Evolutionary conservation across 2,113 vertebrate genomes (phyloP).

Genomic region (Columbina picui): DNA sequence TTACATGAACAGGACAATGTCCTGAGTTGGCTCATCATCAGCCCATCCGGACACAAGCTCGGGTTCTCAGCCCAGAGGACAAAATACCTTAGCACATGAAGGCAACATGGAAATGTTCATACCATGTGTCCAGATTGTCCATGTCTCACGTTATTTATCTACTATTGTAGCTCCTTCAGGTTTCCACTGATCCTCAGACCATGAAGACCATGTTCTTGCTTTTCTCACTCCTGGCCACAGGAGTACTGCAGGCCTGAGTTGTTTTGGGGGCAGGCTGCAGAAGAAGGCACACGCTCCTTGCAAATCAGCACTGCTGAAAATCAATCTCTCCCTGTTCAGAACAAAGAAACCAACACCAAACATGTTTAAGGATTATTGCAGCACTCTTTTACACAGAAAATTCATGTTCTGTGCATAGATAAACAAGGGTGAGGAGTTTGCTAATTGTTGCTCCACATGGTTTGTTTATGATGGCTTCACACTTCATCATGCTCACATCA

Average conservation of each 20-base stretch:
- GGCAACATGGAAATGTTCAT: neutral
- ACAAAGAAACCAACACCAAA: neutral
- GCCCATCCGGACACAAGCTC: neutral
- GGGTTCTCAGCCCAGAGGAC: neutral
- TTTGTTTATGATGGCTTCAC: neutral
- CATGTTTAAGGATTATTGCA: neutral
- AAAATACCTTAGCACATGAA: neutral
- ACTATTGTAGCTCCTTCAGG: neutral
- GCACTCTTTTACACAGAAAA: neutral
- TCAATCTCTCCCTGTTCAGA: neutral
- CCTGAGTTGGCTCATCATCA: neutral
- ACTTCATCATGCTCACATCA: neutral
- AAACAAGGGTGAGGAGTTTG: neutral
- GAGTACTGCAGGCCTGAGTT: neutral
- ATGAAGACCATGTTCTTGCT: neutral
- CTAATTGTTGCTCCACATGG: fast-evolving
- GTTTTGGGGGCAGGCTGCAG: neutral
- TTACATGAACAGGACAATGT: neutral
- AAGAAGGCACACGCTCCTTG: neutral
- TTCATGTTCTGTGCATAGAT: neutral
- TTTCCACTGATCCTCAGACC: neutral
- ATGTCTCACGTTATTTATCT: neutral
- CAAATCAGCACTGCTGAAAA: fast-evolving
- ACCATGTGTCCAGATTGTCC: neutral
- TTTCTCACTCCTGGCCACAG: neutral